These are phyloP conservation scores for Ataeniobius toweri DNA, from an alignment of 2,797 vertebrate genomes.

Conservation along the genomic window DNA sequence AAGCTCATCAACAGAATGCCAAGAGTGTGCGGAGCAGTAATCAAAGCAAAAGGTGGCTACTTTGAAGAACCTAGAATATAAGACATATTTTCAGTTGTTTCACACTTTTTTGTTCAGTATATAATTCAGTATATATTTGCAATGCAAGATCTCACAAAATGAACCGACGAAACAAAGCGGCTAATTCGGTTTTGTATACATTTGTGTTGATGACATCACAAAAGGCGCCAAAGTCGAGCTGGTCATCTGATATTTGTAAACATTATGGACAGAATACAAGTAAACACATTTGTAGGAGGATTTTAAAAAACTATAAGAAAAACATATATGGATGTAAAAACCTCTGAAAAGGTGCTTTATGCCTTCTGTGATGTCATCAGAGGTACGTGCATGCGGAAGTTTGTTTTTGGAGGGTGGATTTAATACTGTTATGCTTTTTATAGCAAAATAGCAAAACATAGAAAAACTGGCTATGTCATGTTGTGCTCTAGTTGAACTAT, in stretches of 20 bases:
- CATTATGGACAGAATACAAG: neutral
- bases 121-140: too few relatives aligned
- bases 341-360: neutral
- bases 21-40: too few relatives aligned
- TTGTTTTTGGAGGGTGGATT: neutral
- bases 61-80: too few relatives aligned
- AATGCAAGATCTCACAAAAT: neutral
- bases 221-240: too few relatives aligned
- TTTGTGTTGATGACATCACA: too few relatives aligned
- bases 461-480: neutral
- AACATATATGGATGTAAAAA: neutral
- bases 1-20: too few relatives aligned
- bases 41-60: too few relatives aligned
- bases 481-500: neutral
- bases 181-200: neutral
- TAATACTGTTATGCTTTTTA: neutral
- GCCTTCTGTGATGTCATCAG: neutral
- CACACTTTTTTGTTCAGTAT: too few relatives aligned
- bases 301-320: too few relatives aligned
- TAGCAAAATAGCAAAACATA: neutral
- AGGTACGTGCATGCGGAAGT: too few relatives aligned
- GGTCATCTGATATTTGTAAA: neutral
- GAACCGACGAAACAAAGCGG: neutral
- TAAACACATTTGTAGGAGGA: neutral
- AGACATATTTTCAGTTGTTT: too few relatives aligned